These are phyloP conservation scores for Columba guinea DNA, from an alignment of 2,797 vertebrate species.

Conservation along the genomic window DNA sequence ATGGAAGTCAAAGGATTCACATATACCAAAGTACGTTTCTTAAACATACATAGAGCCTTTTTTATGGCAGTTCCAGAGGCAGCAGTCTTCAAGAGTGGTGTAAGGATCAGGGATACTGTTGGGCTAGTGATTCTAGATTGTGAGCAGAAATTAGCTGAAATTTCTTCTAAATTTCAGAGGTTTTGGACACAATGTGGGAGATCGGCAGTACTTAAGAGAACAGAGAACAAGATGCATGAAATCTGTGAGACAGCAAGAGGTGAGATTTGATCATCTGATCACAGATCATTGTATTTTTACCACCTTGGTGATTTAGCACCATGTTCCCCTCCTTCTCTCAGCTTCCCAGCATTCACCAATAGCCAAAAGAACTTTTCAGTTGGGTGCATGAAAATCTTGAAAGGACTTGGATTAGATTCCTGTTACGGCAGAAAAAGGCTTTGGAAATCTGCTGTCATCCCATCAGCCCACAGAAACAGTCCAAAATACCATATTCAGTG, in stretches of 20 bases:
- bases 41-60: not conserved
- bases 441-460: conserved; percentile 41
- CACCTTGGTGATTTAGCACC: not conserved
- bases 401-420: not conserved
- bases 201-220: not conserved
- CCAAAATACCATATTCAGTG: conserved; percentile 44
- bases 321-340: not conserved
- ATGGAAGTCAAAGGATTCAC: not conserved
- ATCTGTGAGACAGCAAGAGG: not conserved
- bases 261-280: not conserved
- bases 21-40: not conserved
- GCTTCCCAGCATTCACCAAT: not conserved
- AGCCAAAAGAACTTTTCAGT: not conserved
- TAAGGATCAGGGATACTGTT: not conserved
- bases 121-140: not conserved
- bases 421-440: not conserved
- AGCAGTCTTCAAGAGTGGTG: not conserved
- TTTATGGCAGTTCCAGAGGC: not conserved
- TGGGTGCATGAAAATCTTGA: not conserved
- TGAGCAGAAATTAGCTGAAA: conserved; percentile 1
- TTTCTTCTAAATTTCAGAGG: not conserved
- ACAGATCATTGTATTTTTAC: not conserved
- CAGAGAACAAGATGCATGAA: not conserved
- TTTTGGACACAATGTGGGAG: not conserved
- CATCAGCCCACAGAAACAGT: conserved; percentile 4